These are phyloP conservation scores for Cygnus atratus DNA, from an alignment of 2,113 vertebrate species.

Conservation along the genomic window DNA sequence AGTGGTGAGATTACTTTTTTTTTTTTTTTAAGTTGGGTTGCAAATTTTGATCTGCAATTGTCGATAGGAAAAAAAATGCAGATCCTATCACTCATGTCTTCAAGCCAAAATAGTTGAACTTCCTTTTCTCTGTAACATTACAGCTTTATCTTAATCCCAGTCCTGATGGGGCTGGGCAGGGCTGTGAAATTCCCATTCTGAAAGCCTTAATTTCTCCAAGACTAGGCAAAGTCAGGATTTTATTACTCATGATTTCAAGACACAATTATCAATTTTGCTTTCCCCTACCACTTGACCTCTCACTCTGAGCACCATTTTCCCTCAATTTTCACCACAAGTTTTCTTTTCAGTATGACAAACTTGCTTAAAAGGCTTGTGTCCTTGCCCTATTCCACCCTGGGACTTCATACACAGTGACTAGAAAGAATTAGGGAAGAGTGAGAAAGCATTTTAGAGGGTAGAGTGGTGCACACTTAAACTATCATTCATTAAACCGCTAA, in stretches of 20 bases:
- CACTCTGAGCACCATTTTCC: not conserved
- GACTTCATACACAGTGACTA: not conserved
- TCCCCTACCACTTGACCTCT: not conserved
- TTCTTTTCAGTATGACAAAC: not conserved
- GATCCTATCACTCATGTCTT: not conserved
- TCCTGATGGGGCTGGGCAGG: not conserved
- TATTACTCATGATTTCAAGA: not conserved
- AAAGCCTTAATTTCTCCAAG: not conserved
- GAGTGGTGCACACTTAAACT: not conserved
- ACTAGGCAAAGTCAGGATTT: not conserved
- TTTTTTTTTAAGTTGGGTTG: not conserved
- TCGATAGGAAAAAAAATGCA: not conserved
- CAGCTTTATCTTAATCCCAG: not conserved
- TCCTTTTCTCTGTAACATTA: slow-evolving; percentile 1
- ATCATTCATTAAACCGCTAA: not conserved
- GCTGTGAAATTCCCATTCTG: not conserved
- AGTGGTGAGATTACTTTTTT: not conserved
- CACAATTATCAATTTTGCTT: not conserved
- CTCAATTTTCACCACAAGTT: not conserved
- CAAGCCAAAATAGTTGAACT: not conserved
- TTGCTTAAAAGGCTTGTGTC: not conserved
- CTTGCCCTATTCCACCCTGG: not conserved
- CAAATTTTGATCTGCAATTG: not conserved
- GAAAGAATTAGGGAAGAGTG: not conserved
- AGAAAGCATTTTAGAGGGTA: not conserved